Evolutionary conservation across 2,888 invertebrate species (phyloP), one percentile per base, ranked within the genome.

Genomic region (Hyles lineata): DNA sequence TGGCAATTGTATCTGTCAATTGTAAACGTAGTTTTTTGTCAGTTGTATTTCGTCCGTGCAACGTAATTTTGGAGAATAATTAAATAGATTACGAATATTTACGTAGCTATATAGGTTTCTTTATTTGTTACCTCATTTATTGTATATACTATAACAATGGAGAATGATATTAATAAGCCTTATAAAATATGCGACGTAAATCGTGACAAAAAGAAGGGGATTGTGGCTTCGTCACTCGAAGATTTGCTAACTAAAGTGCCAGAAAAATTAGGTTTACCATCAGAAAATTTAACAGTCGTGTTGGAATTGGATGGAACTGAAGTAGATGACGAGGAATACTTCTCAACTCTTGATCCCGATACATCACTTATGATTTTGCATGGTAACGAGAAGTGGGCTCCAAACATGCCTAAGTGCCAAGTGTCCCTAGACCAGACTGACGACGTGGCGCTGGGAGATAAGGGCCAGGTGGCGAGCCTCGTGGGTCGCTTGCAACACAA

Each of bases 291-390:
- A 74, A 97, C 97, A 72, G 97, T 98, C 74, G 98, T 98, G 59
- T 93, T 99, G 80, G 99, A 99, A 89, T 97, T 96, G 70, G 99
- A 99, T 93, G 99, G 99, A 52, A 99, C 99, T 0, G 98, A 99
- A 95, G 97, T 99, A 70, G 98, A 99, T 83, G 98, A 99, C 86
- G 98, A 99, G 89, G 98, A 98, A 88, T 99, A 98, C 91, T 99
- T 99, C 90, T 97, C 97, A 70, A 98, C 98, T 3, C 94, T 99
- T 77, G 98, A 98, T 82, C 97, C 97, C 78, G 98, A 99, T 85
- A 98, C 98, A 23, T 96, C 96, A 84, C 95, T 98, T 76, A 98
- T 98, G 97, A 96, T 98, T 70, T 95, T 98, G 71, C 96, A 96
- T 77, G 96, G 96, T 9, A 96, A 96, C 79, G 97, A 98, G 88